These are phyloP conservation scores for Pediacus dermestoides DNA, from an alignment of 2,888 invertebrate species.

Conservation along the genomic window DNA sequence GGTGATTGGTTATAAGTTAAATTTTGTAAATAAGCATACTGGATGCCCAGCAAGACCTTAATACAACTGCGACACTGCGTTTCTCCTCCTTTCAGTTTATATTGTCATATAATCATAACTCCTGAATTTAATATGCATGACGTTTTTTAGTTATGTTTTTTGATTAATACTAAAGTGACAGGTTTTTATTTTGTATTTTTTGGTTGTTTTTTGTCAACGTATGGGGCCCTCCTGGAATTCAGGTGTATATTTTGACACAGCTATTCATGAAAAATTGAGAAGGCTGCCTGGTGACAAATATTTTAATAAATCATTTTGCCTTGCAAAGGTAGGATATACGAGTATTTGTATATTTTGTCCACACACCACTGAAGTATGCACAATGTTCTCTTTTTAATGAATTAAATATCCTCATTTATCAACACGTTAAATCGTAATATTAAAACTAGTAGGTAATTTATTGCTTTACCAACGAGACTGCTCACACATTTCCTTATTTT, in stretches of 20 bases:
- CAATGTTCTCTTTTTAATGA: too few species aligned
- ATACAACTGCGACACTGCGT: conserved; percentile 44
- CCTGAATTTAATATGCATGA: conserved; percentile 47
- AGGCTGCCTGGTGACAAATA: conserved; percentile 8
- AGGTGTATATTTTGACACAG: conserved; percentile 11
- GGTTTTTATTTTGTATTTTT: conserved; percentile 19
- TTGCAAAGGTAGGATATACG: too few species aligned
- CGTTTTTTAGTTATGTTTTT: conserved; percentile 35
- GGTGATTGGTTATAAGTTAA: conserved; percentile 24
- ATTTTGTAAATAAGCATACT: conserved; percentile 34
- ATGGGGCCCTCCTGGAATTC: conserved; percentile 35
- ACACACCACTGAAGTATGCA: too few species aligned
- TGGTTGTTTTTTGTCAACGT: conserved; percentile 23
- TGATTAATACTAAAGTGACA: conserved; percentile 45
- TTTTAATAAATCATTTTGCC: conserved; percentile 11
- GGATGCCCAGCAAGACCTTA: conserved; percentile 44
- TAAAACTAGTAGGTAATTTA: too few species aligned
- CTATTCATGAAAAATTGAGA: conserved; percentile 6
- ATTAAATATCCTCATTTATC: too few species aligned
- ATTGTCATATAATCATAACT: conserved; percentile 50
- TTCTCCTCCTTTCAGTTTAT: conserved; percentile 41
- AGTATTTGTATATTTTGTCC: too few species aligned
- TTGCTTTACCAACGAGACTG: too few species aligned
- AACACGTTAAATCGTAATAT: too few species aligned
- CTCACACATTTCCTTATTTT: conserved; percentile 8